Percentiles rank a stretch among this genome's conserved stretches.
These are phyloP conservation scores for Eretmochelys imbricata DNA, from an alignment of 2,113 vertebrate species.

Conservation along the genomic window DNA sequence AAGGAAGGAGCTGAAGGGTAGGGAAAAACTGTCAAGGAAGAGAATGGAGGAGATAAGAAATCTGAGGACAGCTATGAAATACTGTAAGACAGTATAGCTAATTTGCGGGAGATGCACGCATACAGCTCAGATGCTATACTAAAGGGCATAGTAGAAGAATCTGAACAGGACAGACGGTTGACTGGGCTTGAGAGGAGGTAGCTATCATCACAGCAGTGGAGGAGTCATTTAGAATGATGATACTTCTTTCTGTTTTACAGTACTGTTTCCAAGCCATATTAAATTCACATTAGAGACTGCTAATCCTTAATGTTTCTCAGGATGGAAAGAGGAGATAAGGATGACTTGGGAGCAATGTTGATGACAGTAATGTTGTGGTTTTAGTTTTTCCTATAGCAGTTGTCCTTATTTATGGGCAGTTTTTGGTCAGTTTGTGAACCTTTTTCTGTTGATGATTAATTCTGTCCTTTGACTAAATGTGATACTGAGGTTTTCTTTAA, in stretches of 20 bases:
- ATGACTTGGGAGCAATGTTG: neutral
- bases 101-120: neutral
- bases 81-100: neutral
- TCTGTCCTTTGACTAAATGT: slow-evolving; percentile 41
- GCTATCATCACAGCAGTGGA: neutral
- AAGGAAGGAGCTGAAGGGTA: neutral
- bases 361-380: neutral
- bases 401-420: slow-evolving; percentile 30
- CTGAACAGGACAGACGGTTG: accelerated
- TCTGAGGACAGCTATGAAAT: neutral
- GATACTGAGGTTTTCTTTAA: slow-evolving; percentile 10
- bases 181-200: neutral
- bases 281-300: neutral
- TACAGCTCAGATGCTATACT: neutral
- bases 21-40: neutral
- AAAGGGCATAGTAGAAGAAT: neutral
- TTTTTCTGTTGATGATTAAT: slow-evolving; percentile 43
- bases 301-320: neutral
- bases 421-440: neutral
- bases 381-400: neutral
- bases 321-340: neutral
- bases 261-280: neutral
- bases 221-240: neutral
- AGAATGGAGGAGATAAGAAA: neutral
- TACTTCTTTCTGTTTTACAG: neutral